Percentiles rank a stretch among this genome's conserved stretches.
Conservation (phyloP, 2,888 invertebrate species). For the Tanaodytes sp. region DNA sequence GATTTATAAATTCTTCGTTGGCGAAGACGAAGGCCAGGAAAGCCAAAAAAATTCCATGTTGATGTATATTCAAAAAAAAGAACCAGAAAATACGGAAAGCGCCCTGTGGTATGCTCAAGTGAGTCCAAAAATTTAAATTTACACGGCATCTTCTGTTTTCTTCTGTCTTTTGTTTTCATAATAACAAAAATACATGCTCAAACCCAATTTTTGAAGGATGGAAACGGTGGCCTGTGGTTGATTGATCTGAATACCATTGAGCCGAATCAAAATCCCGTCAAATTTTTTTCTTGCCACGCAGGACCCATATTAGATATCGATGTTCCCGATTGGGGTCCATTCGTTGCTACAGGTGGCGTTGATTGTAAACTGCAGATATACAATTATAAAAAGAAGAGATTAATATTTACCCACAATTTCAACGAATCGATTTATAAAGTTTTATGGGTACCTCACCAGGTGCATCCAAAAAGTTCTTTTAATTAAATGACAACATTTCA, state of each 20-base stretch:
- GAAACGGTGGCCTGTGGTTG: slow-evolving; percentile 86
- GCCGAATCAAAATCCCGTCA: slow-evolving; percentile 72
- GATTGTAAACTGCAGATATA: slow-evolving; percentile 84
- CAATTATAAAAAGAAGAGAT: slow-evolving; percentile 77
- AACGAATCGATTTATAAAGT: slow-evolving; percentile 75
- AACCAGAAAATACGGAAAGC: slow-evolving; percentile 67
- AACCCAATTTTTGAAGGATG: slow-evolving; percentile 83
- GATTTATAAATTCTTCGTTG: slow-evolving; percentile 84
- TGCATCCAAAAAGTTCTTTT: slow-evolving; percentile 63
- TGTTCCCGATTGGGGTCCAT: slow-evolving; percentile 80
- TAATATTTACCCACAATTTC: slow-evolving; percentile 79
- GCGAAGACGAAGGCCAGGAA: slow-evolving; percentile 61
- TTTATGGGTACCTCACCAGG: slow-evolving; percentile 82
- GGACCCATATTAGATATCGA: slow-evolving; percentile 82
- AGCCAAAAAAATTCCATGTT: slow-evolving; percentile 67
- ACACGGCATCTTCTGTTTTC: not conserved
- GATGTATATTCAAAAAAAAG: slow-evolving; percentile 75
- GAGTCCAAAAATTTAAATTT: slow-evolving; percentile 59
- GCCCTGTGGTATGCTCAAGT: slow-evolving; percentile 85
- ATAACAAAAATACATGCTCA: too few species aligned
- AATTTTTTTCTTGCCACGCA: slow-evolving; percentile 82
- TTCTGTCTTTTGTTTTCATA: not conserved
- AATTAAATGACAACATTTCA: not conserved
- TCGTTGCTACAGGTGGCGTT: slow-evolving; percentile 82
- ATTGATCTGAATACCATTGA: slow-evolving; percentile 77